phyloP scores from a whole-genome alignment of 2,113 vertebrate species.

The Orthonyx spaldingii region DNA sequence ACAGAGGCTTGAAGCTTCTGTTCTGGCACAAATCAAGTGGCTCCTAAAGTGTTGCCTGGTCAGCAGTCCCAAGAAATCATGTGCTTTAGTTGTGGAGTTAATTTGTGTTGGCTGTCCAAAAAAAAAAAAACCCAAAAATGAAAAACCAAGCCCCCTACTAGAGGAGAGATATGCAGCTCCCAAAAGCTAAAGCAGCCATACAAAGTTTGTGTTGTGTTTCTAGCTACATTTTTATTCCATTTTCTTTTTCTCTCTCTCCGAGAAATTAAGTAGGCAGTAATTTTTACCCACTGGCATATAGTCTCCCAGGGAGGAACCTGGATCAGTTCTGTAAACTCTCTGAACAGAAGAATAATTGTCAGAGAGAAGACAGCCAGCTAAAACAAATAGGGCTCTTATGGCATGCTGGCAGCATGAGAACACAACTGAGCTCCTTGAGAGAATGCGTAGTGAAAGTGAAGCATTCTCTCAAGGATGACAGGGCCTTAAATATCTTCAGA shows the following conservation, averaged over 20 bases:
- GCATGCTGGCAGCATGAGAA: background rate
- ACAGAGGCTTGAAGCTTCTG: background rate
- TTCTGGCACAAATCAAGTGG: background rate
- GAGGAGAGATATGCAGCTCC: background rate
- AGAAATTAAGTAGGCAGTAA: background rate
- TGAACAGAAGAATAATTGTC: background rate
- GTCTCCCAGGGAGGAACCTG: background rate
- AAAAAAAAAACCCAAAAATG: fast-evolving
- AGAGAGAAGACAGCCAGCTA: background rate
- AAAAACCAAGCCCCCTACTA: background rate
- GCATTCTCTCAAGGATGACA: background rate
- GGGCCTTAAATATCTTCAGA: background rate
- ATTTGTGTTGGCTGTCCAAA: background rate
- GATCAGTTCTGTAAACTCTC: constrained; percentile 2
- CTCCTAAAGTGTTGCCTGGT: background rate
- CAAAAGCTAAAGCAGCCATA: background rate
- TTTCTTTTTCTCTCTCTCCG: background rate
- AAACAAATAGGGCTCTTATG: constrained; percentile 19
- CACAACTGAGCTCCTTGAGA: background rate
- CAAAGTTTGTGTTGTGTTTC: background rate
- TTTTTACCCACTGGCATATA: constrained; percentile 5
- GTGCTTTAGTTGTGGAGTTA: background rate
- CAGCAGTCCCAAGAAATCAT: background rate
- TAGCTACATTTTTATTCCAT: background rate
- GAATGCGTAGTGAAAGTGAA: background rate